A percentile compares a stretch with the other conserved stretches of the same genome.
Evolutionary conservation across 2,888 invertebrate species (phyloP).

Genomic region (Scaeva pyrastri): DNA sequence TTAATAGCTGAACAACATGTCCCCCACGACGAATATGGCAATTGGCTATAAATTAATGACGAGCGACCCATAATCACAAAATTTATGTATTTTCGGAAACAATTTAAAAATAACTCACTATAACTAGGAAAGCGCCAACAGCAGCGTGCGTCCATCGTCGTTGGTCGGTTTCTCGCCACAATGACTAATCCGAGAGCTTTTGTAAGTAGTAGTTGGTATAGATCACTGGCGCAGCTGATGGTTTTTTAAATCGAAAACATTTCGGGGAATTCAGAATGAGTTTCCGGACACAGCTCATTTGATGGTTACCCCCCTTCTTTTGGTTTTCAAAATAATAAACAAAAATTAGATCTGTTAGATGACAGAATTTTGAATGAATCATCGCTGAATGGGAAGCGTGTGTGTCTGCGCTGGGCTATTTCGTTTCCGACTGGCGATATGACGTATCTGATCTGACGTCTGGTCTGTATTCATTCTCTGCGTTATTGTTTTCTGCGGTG

Average conservation of each 20-base stretch:
- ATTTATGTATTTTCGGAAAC: slow-evolving; percentile 30
- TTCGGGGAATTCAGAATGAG: slow-evolving; percentile 50
- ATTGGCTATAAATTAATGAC: slow-evolving; percentile 4
- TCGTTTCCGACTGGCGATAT: not conserved
- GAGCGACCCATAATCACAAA: not conserved
- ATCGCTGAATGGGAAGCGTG: slow-evolving; percentile 35
- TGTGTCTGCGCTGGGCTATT: slow-evolving; percentile 17
- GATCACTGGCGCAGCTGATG: not conserved
- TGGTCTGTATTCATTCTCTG: not conserved
- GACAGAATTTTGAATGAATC: slow-evolving; percentile 57
- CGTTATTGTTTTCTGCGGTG: not conserved
- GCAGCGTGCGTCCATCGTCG: too few species aligned
- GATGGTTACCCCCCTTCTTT: slow-evolving; percentile 3
- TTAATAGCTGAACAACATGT: not conserved
- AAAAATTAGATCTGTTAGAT: slow-evolving; percentile 21
- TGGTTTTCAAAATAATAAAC: slow-evolving; percentile 32
- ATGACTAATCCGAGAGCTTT: slow-evolving; percentile 47
- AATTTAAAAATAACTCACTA: slow-evolving; percentile 61
- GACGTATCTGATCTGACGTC: slow-evolving; percentile 9
- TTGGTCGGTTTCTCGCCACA: too few species aligned
- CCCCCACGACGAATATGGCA: slow-evolving; percentile 3
- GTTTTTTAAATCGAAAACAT: slow-evolving; percentile 28
- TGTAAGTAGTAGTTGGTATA: too few species aligned
- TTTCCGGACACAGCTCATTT: slow-evolving; percentile 28
- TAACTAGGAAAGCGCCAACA: not conserved